Evolutionary conservation across 23 tunicate genomes (phyloP), one percentile per base, ranked within the genome.

Genomic region (Trididemnum miniatum): DNA sequence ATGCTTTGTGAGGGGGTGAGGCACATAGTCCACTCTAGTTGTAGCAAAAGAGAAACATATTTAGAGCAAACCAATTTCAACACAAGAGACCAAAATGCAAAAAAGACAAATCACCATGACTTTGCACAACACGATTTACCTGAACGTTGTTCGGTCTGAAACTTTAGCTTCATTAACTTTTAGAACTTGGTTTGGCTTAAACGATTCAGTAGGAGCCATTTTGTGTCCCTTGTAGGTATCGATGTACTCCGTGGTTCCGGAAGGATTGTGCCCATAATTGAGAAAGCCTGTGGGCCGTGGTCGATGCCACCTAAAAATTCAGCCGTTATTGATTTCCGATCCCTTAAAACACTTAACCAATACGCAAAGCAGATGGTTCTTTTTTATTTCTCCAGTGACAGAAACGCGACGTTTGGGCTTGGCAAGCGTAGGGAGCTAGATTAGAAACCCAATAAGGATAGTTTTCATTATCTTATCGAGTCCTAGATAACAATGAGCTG

Each of bases 81-180:
- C 20, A 33, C 18, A 52, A n/a, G n/a, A n/a, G n/a, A n/a, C n/a
- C n/a, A n/a, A n/a, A n/a, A n/a, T n/a, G n/a, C n/a, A n/a, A n/a
- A n/a, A n/a, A n/a, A n/a, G n/a, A n/a, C n/a, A n/a, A n/a, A n/a
- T n/a, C n/a, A n/a, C n/a, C n/a, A n/a, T n/a, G n/a, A n/a, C n/a
- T n/a, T n/a, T n/a, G n/a, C n/a, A n/a, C n/a, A n/a, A n/a, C n/a
- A n/a, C n/a, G n/a, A n/a, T n/a, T n/a, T 64, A 91, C 97, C 89
- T 82, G 81, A 86, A 86, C 18, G 97, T 91, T 2, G 97, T 91
- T 82, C 78, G 37, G n/a, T 88, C 90, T 9, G 97, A 85, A 30
- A 91, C 80, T 59, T 82, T 86, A 31, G 84, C 90, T 24, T 86
- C 97, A 4, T 86, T 80, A 32, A 77, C 80, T 67, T 86, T 39